Conservation (phyloP, 2,888 invertebrate species). For the Hymenopus coronatus region DNA sequence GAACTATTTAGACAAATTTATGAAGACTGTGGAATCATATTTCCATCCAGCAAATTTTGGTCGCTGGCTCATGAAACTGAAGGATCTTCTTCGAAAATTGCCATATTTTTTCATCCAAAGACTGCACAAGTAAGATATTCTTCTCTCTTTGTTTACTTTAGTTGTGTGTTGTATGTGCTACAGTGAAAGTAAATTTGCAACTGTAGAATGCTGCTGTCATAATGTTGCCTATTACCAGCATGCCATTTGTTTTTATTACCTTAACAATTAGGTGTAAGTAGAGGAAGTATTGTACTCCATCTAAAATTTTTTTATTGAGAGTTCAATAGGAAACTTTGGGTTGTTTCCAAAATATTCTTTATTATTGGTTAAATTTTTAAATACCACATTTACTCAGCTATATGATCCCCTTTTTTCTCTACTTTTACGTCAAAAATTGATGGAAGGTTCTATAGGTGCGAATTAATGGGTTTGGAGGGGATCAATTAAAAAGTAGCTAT, state of each 20-base stretch:
- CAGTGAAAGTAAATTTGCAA: neutral
- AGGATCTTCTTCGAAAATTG: slow-evolving; percentile 67
- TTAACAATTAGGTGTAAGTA: too few species aligned
- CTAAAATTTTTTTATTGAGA: too few species aligned
- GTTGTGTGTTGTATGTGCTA: neutral
- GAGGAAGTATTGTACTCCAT: too few species aligned
- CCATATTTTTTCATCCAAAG: slow-evolving; percentile 63
- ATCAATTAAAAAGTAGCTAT: too few species aligned
- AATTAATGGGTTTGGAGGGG: too few species aligned
- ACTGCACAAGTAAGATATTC: slow-evolving; percentile 46
- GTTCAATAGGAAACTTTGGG: too few species aligned
- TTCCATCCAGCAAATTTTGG: slow-evolving; percentile 87
- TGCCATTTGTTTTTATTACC: neutral
- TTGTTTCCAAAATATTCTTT: too few species aligned
- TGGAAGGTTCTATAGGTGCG: too few species aligned
- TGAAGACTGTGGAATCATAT: slow-evolving; percentile 81
- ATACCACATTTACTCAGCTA: too few species aligned
- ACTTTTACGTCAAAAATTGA: too few species aligned
- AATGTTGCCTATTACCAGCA: neutral
- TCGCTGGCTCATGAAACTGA: slow-evolving; percentile 68
- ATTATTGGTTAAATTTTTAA: too few species aligned
- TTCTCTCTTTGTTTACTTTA: neutral
- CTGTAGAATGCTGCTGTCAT: neutral
- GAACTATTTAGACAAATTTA: slow-evolving; percentile 72
- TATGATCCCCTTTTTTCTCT: too few species aligned